These are phyloP conservation scores for Eriocheir sinensis DNA, from an alignment of 1,140 invertebrate species.

Conservation along the genomic window DNA sequence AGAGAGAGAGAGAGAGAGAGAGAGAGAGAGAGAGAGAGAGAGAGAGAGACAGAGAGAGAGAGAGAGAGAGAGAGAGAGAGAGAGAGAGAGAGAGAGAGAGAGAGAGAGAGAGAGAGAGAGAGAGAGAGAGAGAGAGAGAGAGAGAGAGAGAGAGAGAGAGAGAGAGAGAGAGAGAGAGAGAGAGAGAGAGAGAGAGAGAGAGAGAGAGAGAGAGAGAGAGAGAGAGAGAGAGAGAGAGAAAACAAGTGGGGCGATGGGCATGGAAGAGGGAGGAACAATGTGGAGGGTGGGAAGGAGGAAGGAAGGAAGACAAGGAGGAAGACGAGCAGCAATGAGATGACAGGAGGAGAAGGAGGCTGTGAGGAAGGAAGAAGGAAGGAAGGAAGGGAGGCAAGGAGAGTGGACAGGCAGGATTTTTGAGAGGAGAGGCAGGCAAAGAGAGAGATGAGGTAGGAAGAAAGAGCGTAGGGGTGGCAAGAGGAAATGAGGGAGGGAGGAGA, in stretches of 20 bases:
- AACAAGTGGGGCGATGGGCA: no score
- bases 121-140: background rate
- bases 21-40: conserved; percentile 7
- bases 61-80: background rate
- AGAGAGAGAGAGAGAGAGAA: no score
- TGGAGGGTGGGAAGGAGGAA: background rate
- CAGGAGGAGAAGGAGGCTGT: no score
- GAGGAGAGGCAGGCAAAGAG: background rate
- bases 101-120: background rate
- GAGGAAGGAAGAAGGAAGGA: background rate
- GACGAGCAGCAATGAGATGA: background rate
- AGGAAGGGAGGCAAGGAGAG: background rate
- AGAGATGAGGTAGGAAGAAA: background rate
- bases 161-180: background rate
- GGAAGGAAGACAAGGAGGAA: background rate
- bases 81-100: background rate
- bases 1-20: conserved; percentile 16
- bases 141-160: background rate
- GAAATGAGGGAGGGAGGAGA: background rate
- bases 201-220: no score
- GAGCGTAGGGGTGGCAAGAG: background rate
- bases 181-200: no score
- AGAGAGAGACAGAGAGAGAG: background rate
- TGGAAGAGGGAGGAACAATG: background rate
- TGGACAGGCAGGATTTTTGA: no score